Conservation (phyloP, 2,888 invertebrate genomes). For the Metallyticus violacea region DNA sequence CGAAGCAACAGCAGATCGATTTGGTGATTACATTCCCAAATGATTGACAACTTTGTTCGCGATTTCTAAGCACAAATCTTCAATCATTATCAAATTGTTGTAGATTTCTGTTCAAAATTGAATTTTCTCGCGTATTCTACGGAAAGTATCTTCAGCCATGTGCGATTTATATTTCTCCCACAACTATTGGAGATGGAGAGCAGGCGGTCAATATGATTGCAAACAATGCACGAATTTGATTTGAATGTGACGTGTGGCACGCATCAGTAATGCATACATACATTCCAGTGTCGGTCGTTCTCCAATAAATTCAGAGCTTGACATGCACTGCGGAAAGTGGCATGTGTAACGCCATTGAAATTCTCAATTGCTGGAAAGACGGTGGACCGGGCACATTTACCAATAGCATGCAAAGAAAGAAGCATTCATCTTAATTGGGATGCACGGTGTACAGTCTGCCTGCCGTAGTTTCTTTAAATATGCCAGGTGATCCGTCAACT, state of each 20-base stretch:
- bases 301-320: constrained; percentile 14
- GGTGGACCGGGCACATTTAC: constrained; percentile 7
- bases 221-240: constrained; percentile 24
- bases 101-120: not conserved
- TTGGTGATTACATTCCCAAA: constrained; percentile 19
- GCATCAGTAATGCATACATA: constrained; percentile 14
- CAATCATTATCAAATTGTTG: too few species aligned
- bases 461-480: not conserved
- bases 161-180: constrained; percentile 29
- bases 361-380: constrained; percentile 16
- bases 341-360: not conserved
- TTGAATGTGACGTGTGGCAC: constrained; percentile 15
- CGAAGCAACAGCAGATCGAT: constrained; percentile 14
- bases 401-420: not conserved
- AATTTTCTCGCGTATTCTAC: too few species aligned
- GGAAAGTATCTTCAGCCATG: too few species aligned
- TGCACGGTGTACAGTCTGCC: not conserved
- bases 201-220: constrained; percentile 29
- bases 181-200: constrained; percentile 34
- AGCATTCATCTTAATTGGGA: not conserved
- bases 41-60: too few species aligned
- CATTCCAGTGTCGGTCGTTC: constrained; percentile 3
- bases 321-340: constrained; percentile 22
- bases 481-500: too few species aligned
- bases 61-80: too few species aligned